These are phyloP conservation scores for Monodelphis domestica DNA, from an alignment of 2,797 vertebrate genomes.

Conservation along the genomic window DNA sequence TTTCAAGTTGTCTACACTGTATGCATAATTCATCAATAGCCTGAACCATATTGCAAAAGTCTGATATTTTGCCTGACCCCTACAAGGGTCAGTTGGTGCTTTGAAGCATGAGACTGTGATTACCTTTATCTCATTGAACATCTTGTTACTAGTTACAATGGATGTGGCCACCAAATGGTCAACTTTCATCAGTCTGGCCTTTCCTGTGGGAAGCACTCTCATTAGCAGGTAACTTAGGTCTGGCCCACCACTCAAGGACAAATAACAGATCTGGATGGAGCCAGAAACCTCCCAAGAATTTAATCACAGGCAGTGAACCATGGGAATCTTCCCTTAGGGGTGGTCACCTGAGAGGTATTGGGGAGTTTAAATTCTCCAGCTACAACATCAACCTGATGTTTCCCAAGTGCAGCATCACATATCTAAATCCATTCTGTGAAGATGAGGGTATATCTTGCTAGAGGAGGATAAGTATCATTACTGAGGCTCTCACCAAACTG, in stretches of 20 bases:
- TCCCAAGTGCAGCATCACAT: constrained; percentile 11
- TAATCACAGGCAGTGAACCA: constrained; percentile 71
- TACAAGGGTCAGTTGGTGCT: background rate
- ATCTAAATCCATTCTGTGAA: constrained; percentile 45
- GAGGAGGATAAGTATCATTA: constrained; percentile 11
- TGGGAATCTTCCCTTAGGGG: constrained; percentile 58
- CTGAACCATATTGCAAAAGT: background rate
- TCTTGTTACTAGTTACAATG: constrained; percentile 15
- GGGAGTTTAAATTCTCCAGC: constrained; percentile 48
- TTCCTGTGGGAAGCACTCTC: constrained; percentile 48
- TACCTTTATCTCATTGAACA: constrained; percentile 53
- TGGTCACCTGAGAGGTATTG: constrained; percentile 68
- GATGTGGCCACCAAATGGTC: background rate
- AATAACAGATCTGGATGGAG: constrained; percentile 74
- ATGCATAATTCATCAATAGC: constrained; percentile 9
- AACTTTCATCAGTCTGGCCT: constrained; percentile 27
- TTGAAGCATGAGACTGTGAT: background rate
- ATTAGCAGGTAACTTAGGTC: constrained; percentile 60
- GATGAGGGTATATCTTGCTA: background rate
- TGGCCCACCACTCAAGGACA: constrained; percentile 74
- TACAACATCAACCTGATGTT: constrained; percentile 52
- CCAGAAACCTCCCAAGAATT: constrained; percentile 75
- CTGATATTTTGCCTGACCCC: background rate
- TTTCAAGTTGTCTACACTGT: background rate
- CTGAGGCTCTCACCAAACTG: background rate